Conservation (phyloP, 2,797 vertebrate species). For the Macroramphosus scolopax region DNA sequence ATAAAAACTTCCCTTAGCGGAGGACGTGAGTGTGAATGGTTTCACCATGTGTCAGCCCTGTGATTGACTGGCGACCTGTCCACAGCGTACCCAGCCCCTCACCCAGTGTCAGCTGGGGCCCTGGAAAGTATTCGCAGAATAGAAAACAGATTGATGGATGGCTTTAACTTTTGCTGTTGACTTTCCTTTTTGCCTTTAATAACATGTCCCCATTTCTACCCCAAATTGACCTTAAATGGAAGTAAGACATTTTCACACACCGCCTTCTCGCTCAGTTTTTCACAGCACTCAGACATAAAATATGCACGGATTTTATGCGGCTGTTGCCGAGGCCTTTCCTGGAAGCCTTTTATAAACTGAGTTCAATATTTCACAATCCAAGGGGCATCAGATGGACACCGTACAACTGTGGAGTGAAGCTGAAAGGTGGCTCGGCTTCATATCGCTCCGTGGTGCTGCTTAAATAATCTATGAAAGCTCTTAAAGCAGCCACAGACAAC, state of each 20-base stretch:
- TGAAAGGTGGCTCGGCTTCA: constrained; percentile 40
- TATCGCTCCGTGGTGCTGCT: constrained; percentile 42
- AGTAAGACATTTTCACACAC: constrained; percentile 41
- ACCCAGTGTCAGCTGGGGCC: background rate
- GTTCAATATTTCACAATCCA: constrained; percentile 59
- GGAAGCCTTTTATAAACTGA: constrained; percentile 36
- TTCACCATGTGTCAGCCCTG: no score
- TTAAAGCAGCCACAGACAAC: constrained; percentile 66
- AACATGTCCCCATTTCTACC: constrained; percentile 30
- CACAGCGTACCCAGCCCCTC: no score
- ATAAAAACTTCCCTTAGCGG: constrained; percentile 32
- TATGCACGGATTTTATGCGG: constrained; percentile 54
- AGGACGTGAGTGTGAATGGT: constrained; percentile 1
- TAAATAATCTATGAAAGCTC: constrained; percentile 73
- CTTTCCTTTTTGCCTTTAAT: constrained; percentile 23
- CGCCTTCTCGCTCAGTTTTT: constrained; percentile 34
- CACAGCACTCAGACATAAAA: constrained; percentile 60
- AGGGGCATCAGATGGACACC: constrained; percentile 44
- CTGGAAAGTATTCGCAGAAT: background rate
- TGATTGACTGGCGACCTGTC: no score
- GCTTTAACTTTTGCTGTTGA: constrained; percentile 6
- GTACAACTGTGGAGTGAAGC: constrained; percentile 37
- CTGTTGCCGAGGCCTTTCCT: constrained; percentile 30
- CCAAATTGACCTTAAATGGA: constrained; percentile 48
- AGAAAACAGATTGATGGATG: background rate